Conservation (phyloP, 2,113 vertebrate species). For the Philantomba maxwellii region DNA sequence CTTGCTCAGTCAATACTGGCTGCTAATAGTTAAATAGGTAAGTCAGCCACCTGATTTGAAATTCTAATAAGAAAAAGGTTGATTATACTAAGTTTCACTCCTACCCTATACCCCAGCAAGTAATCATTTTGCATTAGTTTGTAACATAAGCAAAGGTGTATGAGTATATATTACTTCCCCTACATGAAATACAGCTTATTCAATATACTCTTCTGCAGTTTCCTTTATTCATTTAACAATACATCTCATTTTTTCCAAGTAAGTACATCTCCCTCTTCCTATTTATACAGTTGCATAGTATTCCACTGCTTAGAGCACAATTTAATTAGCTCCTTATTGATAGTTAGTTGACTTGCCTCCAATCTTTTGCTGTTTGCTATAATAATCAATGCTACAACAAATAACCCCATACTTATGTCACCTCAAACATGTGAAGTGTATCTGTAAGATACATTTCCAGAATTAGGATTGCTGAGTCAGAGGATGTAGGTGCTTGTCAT, state of each 20-base stretch:
- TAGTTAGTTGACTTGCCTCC: neutral
- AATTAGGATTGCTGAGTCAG: neutral
- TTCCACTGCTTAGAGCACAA: neutral
- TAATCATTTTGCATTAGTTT: neutral
- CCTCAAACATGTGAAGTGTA: neutral
- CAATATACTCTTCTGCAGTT: neutral
- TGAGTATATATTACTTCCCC: neutral
- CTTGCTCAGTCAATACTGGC: neutral
- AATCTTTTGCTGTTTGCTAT: slow-evolving; percentile 17
- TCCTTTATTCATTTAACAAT: neutral
- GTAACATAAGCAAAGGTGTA: slow-evolving; percentile 10
- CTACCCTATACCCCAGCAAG: neutral
- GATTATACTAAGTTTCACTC: neutral
- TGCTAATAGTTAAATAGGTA: neutral
- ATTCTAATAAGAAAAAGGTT: neutral
- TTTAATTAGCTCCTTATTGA: neutral
- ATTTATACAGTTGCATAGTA: neutral
- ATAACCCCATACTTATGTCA: neutral
- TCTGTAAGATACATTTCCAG: neutral
- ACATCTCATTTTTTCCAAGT: neutral
- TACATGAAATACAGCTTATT: neutral
- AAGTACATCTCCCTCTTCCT: neutral
- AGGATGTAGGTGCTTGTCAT: neutral
- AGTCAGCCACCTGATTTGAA: neutral
- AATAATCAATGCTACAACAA: neutral